phyloP scores from a whole-genome alignment of 1,140 invertebrate genomes.

The Pseudomyrmex gracilis region DNA sequence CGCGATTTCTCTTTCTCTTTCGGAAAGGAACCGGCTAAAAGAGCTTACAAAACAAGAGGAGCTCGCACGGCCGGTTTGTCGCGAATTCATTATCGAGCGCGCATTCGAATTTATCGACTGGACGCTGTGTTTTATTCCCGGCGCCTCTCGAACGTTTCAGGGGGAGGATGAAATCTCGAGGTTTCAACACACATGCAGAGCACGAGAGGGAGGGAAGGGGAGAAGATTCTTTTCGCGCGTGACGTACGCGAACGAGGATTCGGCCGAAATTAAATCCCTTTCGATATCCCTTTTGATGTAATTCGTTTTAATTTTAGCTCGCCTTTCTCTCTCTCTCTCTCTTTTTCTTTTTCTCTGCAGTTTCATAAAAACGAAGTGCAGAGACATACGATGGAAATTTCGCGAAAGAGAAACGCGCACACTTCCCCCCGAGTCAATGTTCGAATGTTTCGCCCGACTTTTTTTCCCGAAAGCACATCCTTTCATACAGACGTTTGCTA shows the following conservation, averaged over 20 bases:
- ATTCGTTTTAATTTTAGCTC: constrained; percentile 55
- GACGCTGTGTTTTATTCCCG: constrained; percentile 29
- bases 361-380: constrained; percentile 30
- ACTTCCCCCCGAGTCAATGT: neutral
- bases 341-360: neutral
- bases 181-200: constrained; percentile 18
- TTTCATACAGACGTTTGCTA: constrained; percentile 20
- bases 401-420: constrained; percentile 5
- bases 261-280: constrained; percentile 52
- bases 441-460: constrained; percentile 29
- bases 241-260: constrained; percentile 32
- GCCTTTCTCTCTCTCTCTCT: neutral
- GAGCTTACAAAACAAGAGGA: constrained; percentile 19
- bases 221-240: constrained; percentile 48
- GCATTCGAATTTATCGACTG: constrained; percentile 44
- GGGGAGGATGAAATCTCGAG: constrained; percentile 37
- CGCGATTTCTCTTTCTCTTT: neutral
- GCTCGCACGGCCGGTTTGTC: constrained; percentile 33
- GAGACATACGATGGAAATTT: constrained; percentile 37
- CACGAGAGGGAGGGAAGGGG: no score
- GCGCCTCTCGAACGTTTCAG: constrained; percentile 11
- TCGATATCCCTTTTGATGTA: constrained; percentile 56
- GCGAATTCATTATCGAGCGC: constrained; percentile 55
- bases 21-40: constrained; percentile 27
- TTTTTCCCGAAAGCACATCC: neutral